Percentiles rank a stretch among this genome's conserved stretches.
Conservation (phyloP, 2,113 vertebrate species). For the Nerophis ophidion region DNA sequence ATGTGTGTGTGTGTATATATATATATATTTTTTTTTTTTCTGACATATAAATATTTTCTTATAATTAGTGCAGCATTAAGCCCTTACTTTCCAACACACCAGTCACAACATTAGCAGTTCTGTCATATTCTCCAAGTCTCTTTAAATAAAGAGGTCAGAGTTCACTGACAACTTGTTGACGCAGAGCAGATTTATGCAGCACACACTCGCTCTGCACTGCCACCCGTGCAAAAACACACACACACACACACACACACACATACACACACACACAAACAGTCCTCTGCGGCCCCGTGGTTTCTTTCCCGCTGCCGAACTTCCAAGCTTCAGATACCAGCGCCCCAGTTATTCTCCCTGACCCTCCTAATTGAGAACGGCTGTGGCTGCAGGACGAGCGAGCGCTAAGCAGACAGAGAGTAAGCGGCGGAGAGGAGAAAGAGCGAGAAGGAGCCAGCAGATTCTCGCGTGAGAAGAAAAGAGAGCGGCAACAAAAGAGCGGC, state of each 20-base stretch:
- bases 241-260: slow-evolving; percentile 17
- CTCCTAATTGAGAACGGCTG: slow-evolving; percentile 74
- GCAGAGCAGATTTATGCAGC: slow-evolving; percentile 49
- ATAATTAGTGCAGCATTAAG: slow-evolving; percentile 1
- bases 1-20: too few species aligned
- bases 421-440: slow-evolving; percentile 9
- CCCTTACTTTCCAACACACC: background rate
- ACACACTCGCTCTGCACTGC: slow-evolving; percentile 3
- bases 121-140: slow-evolving; percentile 33
- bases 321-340: slow-evolving; percentile 62
- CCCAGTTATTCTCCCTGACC: slow-evolving; percentile 67
- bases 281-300: slow-evolving; percentile 44
- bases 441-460: slow-evolving; percentile 29
- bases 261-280: slow-evolving; percentile 18
- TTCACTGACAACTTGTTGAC: slow-evolving; percentile 58
- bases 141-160: slow-evolving; percentile 46
- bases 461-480: slow-evolving; percentile 24
- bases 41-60: background rate
- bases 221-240: slow-evolving; percentile 20
- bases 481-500: slow-evolving; percentile 35
- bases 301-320: slow-evolving; percentile 46
- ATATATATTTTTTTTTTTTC: background rate
- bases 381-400: slow-evolving; percentile 31
- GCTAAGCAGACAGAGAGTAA: slow-evolving; percentile 22
- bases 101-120: slow-evolving; percentile 34